These are phyloP conservation scores for Diabrotica undecimpunctata DNA, from an alignment of 1,140 invertebrate species.

Conservation along the genomic window DNA sequence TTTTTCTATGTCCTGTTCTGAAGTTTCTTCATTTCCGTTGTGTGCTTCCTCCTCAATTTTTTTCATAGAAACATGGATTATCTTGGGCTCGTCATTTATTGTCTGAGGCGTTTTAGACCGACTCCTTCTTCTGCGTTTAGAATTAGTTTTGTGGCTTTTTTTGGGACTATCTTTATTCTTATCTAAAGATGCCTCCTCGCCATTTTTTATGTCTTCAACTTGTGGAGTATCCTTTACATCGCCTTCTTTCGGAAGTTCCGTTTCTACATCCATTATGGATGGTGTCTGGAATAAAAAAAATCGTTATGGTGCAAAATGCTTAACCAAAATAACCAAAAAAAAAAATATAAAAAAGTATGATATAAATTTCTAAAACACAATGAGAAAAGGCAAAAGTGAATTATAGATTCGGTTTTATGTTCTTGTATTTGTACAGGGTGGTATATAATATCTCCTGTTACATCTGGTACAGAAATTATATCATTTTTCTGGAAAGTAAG, in stretches of 20 bases:
- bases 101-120: slow-evolving; percentile 14
- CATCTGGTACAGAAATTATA: no score
- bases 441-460: no score
- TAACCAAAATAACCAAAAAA: not conserved
- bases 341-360: no score
- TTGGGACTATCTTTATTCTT: not conserved
- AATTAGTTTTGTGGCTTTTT: not conserved
- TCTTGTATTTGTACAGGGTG: no score
- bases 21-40: slow-evolving; percentile 5
- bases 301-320: no score
- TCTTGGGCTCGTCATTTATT: slow-evolving; percentile 7
- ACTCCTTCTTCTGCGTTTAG: slow-evolving; percentile 2
- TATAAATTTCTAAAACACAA: no score
- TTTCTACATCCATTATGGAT: not conserved
- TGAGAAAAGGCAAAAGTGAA: no score
- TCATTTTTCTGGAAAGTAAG: no score
- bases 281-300: not conserved
- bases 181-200: not conserved
- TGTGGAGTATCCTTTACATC: not conserved
- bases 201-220: not conserved
- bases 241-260: not conserved
- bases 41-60: slow-evolving; percentile 5
- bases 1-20: slow-evolving; percentile 7
- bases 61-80: slow-evolving; percentile 8
- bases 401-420: no score